A percentile compares a stretch with the other conserved stretches of the same genome.
phyloP scores from a whole-genome alignment of 1,140 invertebrate species.

The Physella acuta region DNA sequence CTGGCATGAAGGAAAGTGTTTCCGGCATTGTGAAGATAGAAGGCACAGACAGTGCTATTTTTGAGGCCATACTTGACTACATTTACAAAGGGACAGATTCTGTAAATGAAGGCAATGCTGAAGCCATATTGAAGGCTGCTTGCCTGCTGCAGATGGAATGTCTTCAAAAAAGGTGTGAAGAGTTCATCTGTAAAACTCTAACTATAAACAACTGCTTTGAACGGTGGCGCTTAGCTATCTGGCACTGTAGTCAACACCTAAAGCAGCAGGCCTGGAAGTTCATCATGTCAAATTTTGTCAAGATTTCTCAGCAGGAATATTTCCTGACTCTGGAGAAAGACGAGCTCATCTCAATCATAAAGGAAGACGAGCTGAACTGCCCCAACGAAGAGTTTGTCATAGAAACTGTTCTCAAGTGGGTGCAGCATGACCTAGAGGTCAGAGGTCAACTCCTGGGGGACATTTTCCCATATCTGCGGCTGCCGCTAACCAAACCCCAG shows the following conservation, averaged over 20 bases:
- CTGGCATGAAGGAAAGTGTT: constrained; percentile 50
- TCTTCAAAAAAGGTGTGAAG: constrained; percentile 46
- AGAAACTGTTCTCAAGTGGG: constrained; percentile 44
- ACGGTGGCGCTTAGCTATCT: constrained; percentile 43
- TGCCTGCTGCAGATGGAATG: constrained; percentile 47
- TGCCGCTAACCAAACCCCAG: constrained; percentile 43
- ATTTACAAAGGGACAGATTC: constrained; percentile 45
- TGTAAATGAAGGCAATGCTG: constrained; percentile 43
- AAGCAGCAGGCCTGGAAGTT: constrained; percentile 37
- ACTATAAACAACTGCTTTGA: constrained; percentile 44
- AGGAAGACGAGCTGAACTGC: constrained; percentile 42
- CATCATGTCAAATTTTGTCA: constrained; percentile 41
- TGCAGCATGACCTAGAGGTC: constrained; percentile 34
- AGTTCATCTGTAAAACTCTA: constrained; percentile 41
- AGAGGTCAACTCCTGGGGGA: constrained; percentile 31
- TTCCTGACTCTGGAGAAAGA: constrained; percentile 43
- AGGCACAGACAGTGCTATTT: constrained; percentile 44
- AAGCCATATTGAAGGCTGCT: constrained; percentile 46
- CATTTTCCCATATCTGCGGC: constrained; percentile 41
- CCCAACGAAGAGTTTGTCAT: constrained; percentile 41
- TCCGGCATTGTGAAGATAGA: constrained; percentile 48
- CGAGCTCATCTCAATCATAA: constrained; percentile 43
- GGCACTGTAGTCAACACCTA: constrained; percentile 42
- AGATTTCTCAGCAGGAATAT: constrained; percentile 39
- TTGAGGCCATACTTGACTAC: constrained; percentile 44